Base-by-base conservation (phyloP, 1,140 invertebrate species). In the Macrocentrus cingulum region DNA sequence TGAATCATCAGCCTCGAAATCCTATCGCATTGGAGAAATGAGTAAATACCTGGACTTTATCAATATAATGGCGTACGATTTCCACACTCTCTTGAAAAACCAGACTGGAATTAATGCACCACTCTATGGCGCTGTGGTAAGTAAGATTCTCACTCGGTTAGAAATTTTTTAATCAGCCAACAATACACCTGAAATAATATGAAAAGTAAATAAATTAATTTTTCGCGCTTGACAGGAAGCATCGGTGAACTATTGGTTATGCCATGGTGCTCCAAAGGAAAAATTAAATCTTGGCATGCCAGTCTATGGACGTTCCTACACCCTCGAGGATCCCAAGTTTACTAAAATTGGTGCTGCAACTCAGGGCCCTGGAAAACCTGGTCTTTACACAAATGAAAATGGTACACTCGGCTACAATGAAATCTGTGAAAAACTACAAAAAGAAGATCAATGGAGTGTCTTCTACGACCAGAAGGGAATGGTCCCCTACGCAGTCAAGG, bases 1-100 rank as follows among this genome's bases (percentile, higher is more conserved):
- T 1, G 63, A 75, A 23, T 19, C 65, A 2, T 76, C 73, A 1
- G 78, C 80, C 1, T 68, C 75, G 9, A 51, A 64, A 20, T 84
- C 82, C 6, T 89, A 88, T 62, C 80, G 86, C 64, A 75, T 88
- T 8, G 61, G 69, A 4, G 66, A 69, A 49, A 68, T 89, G 1
- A 71, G 79, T 0, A 60, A 78, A 59, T 66, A 77, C 37, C 66
- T 88, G n/a, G 85, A 91, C 66, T 86, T 86, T 63, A 80, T 91
- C 2, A 88, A 88, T 66, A 60, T 90, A 1, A 87, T 89, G 84
- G 77, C 83, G 5, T 89, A 89, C 67, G 87, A 90, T 70, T 87
- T 85, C 64, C 86, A 89, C 66, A 84, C 84, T 6, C 73, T 81
- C 5, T 87, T 84, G 82, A 85, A 89, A 56, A 71, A 70, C 0